Evolutionary conservation across 2,113 vertebrate species (phyloP).

Genomic region (Oreotragus oreotragus): DNA sequence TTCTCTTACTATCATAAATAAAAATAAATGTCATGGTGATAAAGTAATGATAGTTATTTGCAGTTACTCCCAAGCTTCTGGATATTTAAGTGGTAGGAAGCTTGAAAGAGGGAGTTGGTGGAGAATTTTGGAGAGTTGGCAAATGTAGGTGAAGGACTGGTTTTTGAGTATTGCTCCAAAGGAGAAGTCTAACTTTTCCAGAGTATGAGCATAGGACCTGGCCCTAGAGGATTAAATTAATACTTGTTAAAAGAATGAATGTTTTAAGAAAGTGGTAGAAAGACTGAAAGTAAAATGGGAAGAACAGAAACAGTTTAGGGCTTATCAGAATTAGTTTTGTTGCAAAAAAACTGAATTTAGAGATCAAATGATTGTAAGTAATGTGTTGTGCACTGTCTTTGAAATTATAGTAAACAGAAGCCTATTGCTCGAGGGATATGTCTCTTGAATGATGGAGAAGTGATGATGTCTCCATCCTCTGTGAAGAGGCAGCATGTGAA

Average conservation of each 20-base stretch:
- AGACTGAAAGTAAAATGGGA: background rate
- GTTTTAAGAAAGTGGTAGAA: background rate
- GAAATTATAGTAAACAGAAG: background rate
- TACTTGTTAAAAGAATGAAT: background rate
- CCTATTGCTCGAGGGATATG: no score
- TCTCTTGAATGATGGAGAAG: background rate
- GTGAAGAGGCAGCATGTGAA: background rate
- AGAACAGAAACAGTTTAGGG: background rate
- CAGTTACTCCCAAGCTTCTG: background rate
- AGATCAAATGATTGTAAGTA: background rate
- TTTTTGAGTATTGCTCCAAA: no score
- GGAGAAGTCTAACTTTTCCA: no score
- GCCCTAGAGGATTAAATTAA: no score
- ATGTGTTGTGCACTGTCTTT: background rate
- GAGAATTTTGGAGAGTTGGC: no score
- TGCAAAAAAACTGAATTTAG: background rate
- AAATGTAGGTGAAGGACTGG: no score
- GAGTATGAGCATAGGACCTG: no score
- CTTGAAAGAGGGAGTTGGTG: no score
- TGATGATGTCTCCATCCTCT: background rate
- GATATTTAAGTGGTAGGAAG: background rate
- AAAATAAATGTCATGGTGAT: background rate
- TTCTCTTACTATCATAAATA: background rate
- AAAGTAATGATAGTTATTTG: background rate
- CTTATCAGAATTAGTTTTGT: background rate